phyloP scores from a whole-genome alignment of 2,888 invertebrate species.

The Tetragnatha montana region DNA sequence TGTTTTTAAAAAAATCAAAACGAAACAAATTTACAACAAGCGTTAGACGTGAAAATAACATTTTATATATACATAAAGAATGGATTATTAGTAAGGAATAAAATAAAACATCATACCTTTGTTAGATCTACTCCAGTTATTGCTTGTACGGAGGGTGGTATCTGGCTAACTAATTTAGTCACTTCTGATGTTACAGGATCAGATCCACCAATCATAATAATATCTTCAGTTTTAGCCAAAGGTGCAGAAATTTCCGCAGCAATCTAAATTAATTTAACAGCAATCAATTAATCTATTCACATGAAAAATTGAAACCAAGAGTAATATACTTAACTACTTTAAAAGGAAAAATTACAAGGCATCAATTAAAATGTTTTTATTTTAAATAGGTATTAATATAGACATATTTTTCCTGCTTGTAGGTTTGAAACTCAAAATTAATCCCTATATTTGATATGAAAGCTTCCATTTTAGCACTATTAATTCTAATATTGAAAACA shows the following conservation, averaged over 20 bases:
- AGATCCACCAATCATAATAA: slow-evolving; percentile 91
- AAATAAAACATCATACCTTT: slow-evolving; percentile 79
- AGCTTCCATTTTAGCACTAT: too few relatives aligned
- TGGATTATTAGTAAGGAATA: neutral
- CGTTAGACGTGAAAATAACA: neutral
- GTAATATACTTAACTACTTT: too few relatives aligned
- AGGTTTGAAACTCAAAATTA: too few relatives aligned
- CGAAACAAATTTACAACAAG: neutral
- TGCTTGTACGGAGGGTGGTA: slow-evolving; percentile 94
- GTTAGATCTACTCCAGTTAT: slow-evolving; percentile 94
- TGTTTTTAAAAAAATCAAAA: neutral
- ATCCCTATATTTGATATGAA: too few relatives aligned
- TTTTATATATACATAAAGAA: neutral
- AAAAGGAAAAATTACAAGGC: too few relatives aligned
- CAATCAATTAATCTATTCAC: too few relatives aligned
- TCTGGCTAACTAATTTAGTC: slow-evolving; percentile 88
- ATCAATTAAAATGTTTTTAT: too few relatives aligned
- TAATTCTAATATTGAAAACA: too few relatives aligned
- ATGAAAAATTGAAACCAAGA: too few relatives aligned
- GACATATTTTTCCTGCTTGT: too few relatives aligned
- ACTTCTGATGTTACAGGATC: slow-evolving; percentile 79
- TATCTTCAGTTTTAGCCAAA: slow-evolving; percentile 96
- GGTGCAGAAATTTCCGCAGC: slow-evolving; percentile 97
- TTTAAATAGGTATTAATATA: too few relatives aligned
- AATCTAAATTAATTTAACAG: slow-evolving; percentile 81